phyloP scores from a whole-genome alignment of 2,797 vertebrate species.

The Pogoniulus pusillus region DNA sequence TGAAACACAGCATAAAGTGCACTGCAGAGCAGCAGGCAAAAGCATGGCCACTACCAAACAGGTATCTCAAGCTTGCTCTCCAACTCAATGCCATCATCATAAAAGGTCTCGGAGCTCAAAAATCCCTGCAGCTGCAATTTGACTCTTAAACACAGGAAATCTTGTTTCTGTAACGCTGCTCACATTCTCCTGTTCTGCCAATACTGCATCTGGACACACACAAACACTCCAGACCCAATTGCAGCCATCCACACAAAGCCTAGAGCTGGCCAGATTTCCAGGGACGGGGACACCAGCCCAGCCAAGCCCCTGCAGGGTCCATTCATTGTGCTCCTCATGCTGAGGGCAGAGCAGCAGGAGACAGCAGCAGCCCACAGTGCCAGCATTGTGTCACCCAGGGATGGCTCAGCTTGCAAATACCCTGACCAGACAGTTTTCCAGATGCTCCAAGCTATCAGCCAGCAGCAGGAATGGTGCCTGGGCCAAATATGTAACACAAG shows the following conservation, averaged over 20 bases:
- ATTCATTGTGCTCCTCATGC: accelerated
- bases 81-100: background rate
- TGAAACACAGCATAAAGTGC: background rate
- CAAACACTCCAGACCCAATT: background rate
- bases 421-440: background rate
- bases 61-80: background rate
- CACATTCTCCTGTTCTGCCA: accelerated
- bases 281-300: background rate
- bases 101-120: background rate
- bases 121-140: background rate
- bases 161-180: accelerated
- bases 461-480: background rate
- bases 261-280: background rate
- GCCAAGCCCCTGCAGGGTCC: background rate
- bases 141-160: background rate
- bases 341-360: background rate
- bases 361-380: accelerated
- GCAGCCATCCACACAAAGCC: background rate
- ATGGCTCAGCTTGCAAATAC: background rate
- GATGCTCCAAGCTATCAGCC: background rate
- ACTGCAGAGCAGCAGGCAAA: background rate
- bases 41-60: background rate
- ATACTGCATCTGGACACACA: background rate
- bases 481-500: background rate
- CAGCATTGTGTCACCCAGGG: background rate